Evolutionary conservation across 2,113 vertebrate species (phyloP).

Genomic region (Setophaga kirtlandii): DNA sequence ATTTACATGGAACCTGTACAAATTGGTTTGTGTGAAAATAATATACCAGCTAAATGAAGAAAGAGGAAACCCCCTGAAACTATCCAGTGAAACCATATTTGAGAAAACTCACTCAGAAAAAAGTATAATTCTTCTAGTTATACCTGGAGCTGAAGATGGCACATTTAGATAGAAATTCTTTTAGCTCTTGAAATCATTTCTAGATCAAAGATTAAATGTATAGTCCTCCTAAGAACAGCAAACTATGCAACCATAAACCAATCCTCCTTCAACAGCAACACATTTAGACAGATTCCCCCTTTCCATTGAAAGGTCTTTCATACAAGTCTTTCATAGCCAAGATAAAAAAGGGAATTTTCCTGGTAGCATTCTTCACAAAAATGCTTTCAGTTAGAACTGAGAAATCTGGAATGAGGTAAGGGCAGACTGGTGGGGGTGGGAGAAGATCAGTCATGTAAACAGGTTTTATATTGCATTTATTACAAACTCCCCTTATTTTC

Average conservation of each 20-base stretch:
- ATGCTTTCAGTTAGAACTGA: conserved; percentile 35
- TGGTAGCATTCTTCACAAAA: conserved; percentile 34
- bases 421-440: not conserved
- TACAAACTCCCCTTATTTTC: conserved; percentile 45
- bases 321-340: not conserved
- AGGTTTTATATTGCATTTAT: conserved; percentile 57
- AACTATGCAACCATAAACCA: not conserved
- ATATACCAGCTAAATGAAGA: not conserved
- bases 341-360: conserved; percentile 43
- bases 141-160: not conserved
- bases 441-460: conserved; percentile 33
- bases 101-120: conserved; percentile 2
- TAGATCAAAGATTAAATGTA: conserved; percentile 18
- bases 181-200: not conserved
- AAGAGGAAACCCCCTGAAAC: not conserved
- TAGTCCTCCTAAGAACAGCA: not conserved
- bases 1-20: not conserved
- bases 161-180: not conserved
- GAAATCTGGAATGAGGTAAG: conserved; percentile 42
- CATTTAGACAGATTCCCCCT: conserved; percentile 19
- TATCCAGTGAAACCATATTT: not conserved
- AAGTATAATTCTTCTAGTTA: not conserved
- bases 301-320: conserved; percentile 12
- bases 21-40: not conserved
- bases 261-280: not conserved